Conservation (phyloP, 2,888 invertebrate genomes). For the Caenorhabditis imperialis region DNA sequence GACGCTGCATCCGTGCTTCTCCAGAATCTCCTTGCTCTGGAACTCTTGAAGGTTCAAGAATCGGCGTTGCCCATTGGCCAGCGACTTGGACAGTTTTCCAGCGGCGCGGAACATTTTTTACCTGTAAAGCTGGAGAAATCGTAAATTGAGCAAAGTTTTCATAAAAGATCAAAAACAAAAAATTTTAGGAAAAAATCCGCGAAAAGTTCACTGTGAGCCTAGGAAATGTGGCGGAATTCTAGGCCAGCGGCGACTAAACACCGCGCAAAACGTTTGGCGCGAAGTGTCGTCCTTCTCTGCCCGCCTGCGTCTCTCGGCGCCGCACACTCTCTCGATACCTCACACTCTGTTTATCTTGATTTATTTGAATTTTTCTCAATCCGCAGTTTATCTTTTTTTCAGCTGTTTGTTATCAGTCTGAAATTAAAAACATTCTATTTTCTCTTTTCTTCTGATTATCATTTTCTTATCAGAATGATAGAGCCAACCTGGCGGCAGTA, state of each 20-base stretch:
- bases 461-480: too few species aligned
- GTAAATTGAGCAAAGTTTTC: background rate
- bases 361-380: background rate
- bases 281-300: conserved; percentile 7
- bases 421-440: too few species aligned
- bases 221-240: conserved; percentile 5
- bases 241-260: conserved; percentile 6
- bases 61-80: conserved; percentile 78
- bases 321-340: conserved; percentile 4
- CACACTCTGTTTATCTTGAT: conserved; percentile 5
- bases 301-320: conserved; percentile 10
- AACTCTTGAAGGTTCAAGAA: conserved; percentile 94
- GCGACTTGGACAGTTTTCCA: conserved; percentile 37
- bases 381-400: too few species aligned
- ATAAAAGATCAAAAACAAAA: background rate
- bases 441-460: too few species aligned
- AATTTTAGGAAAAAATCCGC: background rate
- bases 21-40: conserved; percentile 87
- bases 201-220: conserved; percentile 14
- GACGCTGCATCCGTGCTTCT: conserved; percentile 82
- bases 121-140: conserved; percentile 1
- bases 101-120: conserved; percentile 46
- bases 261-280: background rate
- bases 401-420: too few species aligned
- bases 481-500: too few species aligned